Evolutionary conservation across 2,113 vertebrate species (phyloP).

Genomic region (Symphodus melops): DNA sequence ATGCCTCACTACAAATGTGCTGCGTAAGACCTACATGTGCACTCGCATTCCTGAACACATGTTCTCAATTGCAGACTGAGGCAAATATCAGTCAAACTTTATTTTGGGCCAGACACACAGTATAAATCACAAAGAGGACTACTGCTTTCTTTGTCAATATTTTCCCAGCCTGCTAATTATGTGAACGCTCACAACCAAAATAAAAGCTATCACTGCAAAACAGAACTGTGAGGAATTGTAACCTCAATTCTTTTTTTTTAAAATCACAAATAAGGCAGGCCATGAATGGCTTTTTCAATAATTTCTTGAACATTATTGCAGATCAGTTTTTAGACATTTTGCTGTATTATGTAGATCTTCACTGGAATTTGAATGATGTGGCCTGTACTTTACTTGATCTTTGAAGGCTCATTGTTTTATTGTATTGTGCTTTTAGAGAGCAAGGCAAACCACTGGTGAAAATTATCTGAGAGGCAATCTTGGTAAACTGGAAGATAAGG

Average conservation of each 20-base stretch:
- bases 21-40: slow-evolving; percentile 33
- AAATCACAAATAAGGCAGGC: no score
- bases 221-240: no score
- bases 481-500: neutral
- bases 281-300: no score
- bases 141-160: slow-evolving; percentile 46
- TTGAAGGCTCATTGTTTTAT: neutral
- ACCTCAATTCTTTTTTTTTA: no score
- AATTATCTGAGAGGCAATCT: neutral
- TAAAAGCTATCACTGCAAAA: neutral
- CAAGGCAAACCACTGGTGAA: neutral
- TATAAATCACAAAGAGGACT: slow-evolving; percentile 29
- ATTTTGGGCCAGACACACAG: slow-evolving; percentile 18
- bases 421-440: neutral
- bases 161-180: slow-evolving; percentile 8
- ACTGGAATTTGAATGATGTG: neutral
- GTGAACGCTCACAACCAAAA: neutral
- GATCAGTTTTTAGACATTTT: no score
- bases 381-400: neutral
- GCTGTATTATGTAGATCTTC: neutral
- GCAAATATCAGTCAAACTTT: slow-evolving; percentile 20
- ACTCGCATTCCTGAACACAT: slow-evolving; percentile 38
- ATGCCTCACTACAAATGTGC: slow-evolving; percentile 62
- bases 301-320: no score
- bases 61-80: no score